Base-by-base conservation (phyloP, 2,113 vertebrate species). In the Ranitomeya imitator region DNA sequence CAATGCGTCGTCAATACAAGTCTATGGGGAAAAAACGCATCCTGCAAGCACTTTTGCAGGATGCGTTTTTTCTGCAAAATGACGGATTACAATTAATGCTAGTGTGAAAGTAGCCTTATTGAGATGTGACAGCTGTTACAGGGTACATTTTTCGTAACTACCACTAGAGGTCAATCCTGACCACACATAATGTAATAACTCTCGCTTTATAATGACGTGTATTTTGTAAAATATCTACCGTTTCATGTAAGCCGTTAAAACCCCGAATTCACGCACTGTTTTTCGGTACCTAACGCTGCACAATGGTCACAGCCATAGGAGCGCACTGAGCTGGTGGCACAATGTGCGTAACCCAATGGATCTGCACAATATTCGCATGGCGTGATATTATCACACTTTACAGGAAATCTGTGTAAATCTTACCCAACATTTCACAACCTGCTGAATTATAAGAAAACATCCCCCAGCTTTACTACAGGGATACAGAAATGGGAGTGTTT, bases 81-180 rank as follows among this genome's bases (percentile, higher is more conserved):
- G n/a, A n/a, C n/a, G n/a, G n/a, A n/a, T n/a, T n/a, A n/a, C n/a
- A n/a, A n/a, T n/a, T n/a, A n/a, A n/a, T n/a, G n/a, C n/a, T n/a
- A n/a, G n/a, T n/a, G n/a, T n/a, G n/a, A n/a, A n/a, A n/a, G n/a
- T n/a, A n/a, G n/a, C n/a, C n/a, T n/a, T n/a, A 11, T 67, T 12
- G 11, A 14, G 12, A 14, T 57, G 4, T 23, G 26, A 15, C 18
- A 4, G 12, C 1, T 54, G 23, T 55, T 55, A 55, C 51, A 78
- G 4, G 16, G 54, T 79, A n/a, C 54, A 26, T 59, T 10, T 10
- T 57, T 6, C 5, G 26, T 31, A 45, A 23, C 15, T 3, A 51
- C 82, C 82, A 84, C 37, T 69, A 84, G 82, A 71, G 82, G 82
- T 15, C 82, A 84, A 9, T 13, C 61, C 79, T 61, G 79, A 61